phyloP scores from a whole-genome alignment of 1,140 invertebrate species.

The Pentalonia nigronervosa region DNA sequence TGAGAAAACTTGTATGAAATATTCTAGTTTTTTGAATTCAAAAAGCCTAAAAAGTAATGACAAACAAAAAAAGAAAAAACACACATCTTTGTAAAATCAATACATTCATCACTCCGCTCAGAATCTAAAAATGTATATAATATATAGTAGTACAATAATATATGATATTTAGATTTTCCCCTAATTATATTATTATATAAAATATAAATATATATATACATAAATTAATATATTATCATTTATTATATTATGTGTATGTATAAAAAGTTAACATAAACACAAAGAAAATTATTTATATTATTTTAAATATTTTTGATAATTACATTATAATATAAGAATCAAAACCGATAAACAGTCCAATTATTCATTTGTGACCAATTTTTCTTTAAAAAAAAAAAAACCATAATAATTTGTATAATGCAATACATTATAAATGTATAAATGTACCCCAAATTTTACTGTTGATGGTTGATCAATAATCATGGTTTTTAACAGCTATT shows the following conservation, averaged over 20 bases:
- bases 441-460: background rate
- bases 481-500: background rate
- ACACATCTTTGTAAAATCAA: too few species aligned
- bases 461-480: background rate
- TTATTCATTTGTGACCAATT: background rate
- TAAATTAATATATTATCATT: too few species aligned
- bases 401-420: background rate
- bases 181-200: background rate
- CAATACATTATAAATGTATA: background rate
- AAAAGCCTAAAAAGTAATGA: too few species aligned
- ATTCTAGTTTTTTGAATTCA: too few species aligned
- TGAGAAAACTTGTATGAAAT: too few species aligned
- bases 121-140: background rate
- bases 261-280: background rate
- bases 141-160: too few species aligned
- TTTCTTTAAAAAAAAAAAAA: background rate
- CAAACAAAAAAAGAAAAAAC: too few species aligned
- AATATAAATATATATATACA: too few species aligned
- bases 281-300: background rate
- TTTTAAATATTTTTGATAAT: background rate
- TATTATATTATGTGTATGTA: too few species aligned
- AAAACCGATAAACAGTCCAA: background rate
- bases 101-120: too few species aligned
- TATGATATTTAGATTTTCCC: background rate
- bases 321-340: background rate